Conservation (phyloP, 2,113 vertebrate genomes). For the Polyodon spathula region DNA sequence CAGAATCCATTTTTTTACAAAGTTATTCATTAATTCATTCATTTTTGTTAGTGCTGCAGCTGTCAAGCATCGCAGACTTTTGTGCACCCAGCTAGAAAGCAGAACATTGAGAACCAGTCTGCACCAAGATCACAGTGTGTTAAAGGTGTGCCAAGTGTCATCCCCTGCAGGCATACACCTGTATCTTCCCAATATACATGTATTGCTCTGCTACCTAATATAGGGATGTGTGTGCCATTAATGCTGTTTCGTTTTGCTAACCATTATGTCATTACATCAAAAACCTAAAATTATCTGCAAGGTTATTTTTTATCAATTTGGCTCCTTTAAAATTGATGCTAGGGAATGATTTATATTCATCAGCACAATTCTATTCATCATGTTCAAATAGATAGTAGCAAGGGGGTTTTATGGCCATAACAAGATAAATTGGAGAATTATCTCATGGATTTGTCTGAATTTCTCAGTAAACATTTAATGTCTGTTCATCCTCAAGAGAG, state of each 20-base stretch:
- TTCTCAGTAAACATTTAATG: conserved; percentile 14
- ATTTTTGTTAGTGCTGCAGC: no score
- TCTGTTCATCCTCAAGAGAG: conserved; percentile 15
- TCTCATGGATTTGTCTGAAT: conserved; percentile 9
- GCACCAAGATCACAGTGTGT: no score
- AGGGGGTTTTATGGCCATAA: conserved; percentile 19
- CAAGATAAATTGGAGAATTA: conserved; percentile 6
- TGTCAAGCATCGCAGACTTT: no score
- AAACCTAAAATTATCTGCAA: neutral
- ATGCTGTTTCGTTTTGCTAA: neutral
- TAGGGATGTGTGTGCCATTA: neutral
- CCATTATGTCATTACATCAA: neutral
- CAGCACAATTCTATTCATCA: conserved; percentile 15
- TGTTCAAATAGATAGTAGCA: conserved; percentile 17
- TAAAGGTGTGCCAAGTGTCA: no score
- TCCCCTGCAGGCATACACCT: no score
- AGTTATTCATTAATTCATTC: no score
- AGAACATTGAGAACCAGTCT: no score
- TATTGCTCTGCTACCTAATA: no score
- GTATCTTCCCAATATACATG: no score
- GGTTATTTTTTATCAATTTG: neutral
- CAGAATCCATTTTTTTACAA: no score
- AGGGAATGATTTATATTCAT: conserved; percentile 22
- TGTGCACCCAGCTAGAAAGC: no score
- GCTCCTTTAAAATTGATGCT: conserved; percentile 17